Conservation (phyloP, 2,113 vertebrate species). For the Vidua chalybeata region DNA sequence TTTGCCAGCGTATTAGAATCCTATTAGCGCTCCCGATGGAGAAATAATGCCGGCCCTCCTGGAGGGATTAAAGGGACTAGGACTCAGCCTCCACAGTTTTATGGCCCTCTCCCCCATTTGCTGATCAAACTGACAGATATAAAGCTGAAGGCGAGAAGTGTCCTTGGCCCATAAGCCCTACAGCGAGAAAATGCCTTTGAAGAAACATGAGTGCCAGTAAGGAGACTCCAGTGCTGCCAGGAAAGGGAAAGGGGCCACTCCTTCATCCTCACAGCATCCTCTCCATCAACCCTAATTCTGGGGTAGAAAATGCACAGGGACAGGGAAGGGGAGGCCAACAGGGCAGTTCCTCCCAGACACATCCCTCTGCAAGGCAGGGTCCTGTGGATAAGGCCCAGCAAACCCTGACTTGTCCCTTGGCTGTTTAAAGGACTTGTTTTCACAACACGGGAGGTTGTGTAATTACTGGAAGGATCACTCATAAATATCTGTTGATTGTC, state of each 20-base stretch:
- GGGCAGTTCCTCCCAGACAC: too few relatives aligned
- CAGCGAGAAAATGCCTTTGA: background rate
- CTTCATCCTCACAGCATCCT: background rate
- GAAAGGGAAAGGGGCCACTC: background rate
- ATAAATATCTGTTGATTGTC: background rate
- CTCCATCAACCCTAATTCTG: background rate
- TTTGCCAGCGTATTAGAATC: slow-evolving; percentile 81
- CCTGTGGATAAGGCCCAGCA: fast-evolving
- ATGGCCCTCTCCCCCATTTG: slow-evolving; percentile 57
- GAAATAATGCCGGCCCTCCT: slow-evolving; percentile 73
- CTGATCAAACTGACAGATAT: slow-evolving; percentile 72
- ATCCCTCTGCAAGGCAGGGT: fast-evolving
- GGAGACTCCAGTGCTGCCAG: background rate
- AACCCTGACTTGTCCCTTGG: background rate
- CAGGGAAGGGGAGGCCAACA: fast-evolving
- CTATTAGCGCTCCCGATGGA: slow-evolving; percentile 77
- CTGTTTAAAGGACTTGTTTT: background rate
- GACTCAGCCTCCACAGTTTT: slow-evolving; percentile 64
- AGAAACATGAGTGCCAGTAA: background rate
- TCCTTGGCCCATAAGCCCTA: slow-evolving; percentile 75
- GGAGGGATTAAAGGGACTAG: slow-evolving; percentile 70
- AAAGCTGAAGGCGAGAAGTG: slow-evolving; percentile 69
- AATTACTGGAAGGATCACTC: background rate
- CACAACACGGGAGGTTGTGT: background rate
- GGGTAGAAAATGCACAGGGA: too few relatives aligned